Conservation (phyloP, 2,888 invertebrate genomes). For the Dryobota labecula region DNA sequence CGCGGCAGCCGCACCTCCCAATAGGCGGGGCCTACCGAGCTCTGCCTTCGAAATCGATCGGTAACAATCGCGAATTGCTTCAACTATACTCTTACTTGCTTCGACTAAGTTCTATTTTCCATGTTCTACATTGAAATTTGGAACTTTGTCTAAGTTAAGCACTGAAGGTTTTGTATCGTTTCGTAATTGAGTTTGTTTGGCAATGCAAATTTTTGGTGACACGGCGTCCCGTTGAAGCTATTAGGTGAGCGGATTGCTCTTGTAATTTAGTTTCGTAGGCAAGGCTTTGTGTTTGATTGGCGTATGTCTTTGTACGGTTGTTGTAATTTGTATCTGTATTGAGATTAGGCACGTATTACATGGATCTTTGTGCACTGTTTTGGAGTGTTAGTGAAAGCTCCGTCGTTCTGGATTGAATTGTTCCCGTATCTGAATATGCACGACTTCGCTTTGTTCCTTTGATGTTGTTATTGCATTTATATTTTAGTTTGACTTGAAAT, state of each 20-base stretch:
- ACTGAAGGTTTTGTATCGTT: constrained; percentile 70
- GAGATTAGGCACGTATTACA: constrained; percentile 72
- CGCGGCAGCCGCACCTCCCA: constrained; percentile 88
- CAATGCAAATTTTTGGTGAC: constrained; percentile 89
- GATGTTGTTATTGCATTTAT: constrained; percentile 21
- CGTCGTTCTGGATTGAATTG: constrained; percentile 58
- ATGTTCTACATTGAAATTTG: constrained; percentile 38
- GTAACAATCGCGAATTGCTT: constrained; percentile 82
- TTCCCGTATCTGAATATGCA: constrained; percentile 46
- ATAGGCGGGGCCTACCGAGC: constrained; percentile 86
- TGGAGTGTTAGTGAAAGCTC: constrained; percentile 77
- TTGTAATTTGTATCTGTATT: constrained; percentile 82
- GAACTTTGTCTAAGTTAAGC: constrained; percentile 76
- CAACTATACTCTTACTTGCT: constrained; percentile 68
- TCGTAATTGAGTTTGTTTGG: constrained; percentile 70
- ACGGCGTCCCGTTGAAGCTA: constrained; percentile 84
- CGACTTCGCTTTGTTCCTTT: constrained; percentile 41
- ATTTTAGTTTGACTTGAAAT: constrained; percentile 20
- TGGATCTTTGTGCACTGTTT: constrained; percentile 71
- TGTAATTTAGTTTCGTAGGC: constrained; percentile 89
- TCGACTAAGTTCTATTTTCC: constrained; percentile 74
- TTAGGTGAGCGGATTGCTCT: constrained; percentile 87
- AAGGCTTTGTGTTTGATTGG: constrained; percentile 83
- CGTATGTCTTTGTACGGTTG: constrained; percentile 78
- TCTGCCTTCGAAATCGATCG: constrained; percentile 89